Conservation (phyloP, 2,113 vertebrate genomes). For the Hippocampus barbouri region DNA sequence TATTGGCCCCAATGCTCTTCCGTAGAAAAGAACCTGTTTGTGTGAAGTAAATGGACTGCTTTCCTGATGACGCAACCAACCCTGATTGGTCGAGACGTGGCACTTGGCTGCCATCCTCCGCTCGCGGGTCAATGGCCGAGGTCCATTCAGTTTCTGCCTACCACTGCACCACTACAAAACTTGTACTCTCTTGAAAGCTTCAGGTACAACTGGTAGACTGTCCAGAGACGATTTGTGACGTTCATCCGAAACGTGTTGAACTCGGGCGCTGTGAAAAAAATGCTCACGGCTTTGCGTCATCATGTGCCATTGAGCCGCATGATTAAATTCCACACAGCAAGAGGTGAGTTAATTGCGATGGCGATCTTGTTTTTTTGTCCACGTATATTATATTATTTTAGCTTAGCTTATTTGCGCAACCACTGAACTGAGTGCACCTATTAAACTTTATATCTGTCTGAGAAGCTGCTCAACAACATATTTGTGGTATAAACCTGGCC, state of each 20-base stretch:
- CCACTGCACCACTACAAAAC: background rate
- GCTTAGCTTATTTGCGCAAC: no score
- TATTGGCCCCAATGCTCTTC: no score
- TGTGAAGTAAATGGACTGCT: no score
- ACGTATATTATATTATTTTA: no score
- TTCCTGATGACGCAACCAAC: background rate
- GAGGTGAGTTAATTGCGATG: conserved; percentile 62
- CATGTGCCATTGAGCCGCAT: background rate
- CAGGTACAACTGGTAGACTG: background rate
- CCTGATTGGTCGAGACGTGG: background rate
- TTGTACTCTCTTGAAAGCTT: background rate
- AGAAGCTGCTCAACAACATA: no score
- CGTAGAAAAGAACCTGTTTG: no score
- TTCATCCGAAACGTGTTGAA: no score
- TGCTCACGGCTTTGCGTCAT: background rate
- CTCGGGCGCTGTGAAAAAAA: background rate
- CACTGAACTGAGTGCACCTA: no score
- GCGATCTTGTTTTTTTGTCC: conserved; percentile 2
- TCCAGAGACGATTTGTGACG: background rate
- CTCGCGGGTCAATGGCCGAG: background rate
- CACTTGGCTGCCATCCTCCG: no score
- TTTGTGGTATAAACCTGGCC: no score
- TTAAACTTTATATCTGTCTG: no score
- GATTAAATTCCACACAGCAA: conserved; percentile 45
- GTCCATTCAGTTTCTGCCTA: background rate